Base-by-base conservation (phyloP, 2,888 invertebrate genomes). In the Bembecia ichneumoniformis region DNA sequence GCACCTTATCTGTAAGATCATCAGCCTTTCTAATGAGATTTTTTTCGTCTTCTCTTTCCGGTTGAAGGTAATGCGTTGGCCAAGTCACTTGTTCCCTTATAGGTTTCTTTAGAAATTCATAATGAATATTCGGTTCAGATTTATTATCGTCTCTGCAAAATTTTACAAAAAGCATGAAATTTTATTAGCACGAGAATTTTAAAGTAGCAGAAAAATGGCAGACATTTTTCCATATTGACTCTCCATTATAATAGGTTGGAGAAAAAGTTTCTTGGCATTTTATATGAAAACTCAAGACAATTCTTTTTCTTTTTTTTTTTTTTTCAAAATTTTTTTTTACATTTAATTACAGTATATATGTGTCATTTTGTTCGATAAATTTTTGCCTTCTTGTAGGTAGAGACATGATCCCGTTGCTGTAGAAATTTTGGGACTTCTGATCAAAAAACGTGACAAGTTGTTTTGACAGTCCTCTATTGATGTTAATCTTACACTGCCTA, bases 1-100 rank as follows among this genome's bases (percentile, higher is more conserved):
- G 14, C 69, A 87, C 88, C 63, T 77, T 73, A 48, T 87, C 74
- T 3, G 88, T 87, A 10, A 87, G 68, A 48, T 88, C 88, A 51
- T 88, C 81, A 11, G 88, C 86, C 55, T 82, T 79, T 56, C 80
- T 80, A 1, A 87, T 74, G 0, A 88, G 71, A 40, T 71, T 82
- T 54, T 88, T 88, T 51, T 88, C 87, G 2, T 86, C 82, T 50
- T 88, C 88, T 15, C 68, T 76, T 55, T 88, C 88, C 0, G 88
- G 87, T 51, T 77, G 68, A 14, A 88, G 65, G 55, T 82, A 88
- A 9, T 68, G 74, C 0, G 87, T 82, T 4, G 72, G 58, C 88
- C 88, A 88, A 1, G 82, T 82, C 20, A 88, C 71, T 59, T 86
- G 84, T 52, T 87, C 83, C 1, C 88, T 67, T 48, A 75, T 78